Evolutionary conservation across 2,113 vertebrate genomes (phyloP), one percentile per base, ranked within the genome.

Genomic region (Ptilonorhynchus violaceus): DNA sequence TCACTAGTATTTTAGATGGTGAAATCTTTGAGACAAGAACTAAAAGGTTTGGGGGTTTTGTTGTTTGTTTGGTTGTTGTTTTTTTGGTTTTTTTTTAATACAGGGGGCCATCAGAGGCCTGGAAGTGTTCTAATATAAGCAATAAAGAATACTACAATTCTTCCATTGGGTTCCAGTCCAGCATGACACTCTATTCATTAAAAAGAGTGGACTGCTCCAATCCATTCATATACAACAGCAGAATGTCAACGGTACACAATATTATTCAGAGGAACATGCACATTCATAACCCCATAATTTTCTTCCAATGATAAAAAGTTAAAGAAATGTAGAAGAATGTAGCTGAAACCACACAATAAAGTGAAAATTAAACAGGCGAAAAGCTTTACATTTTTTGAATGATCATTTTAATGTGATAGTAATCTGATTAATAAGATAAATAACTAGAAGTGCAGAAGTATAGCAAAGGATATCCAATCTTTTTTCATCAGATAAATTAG

Each of bases 381-480:
- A 77, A 59, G 12, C 5, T 66, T 91, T 58, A 42, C 11, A 47
- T 67, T 78, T 88, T 82, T 39, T 66, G 35, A 72, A 64, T 49
- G 2, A 82, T 60, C 8, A 33, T 78, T 90, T 90, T 33, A 74
- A 84, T 70, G 5, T 49, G 33, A 73, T n/a, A 80, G 21, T 60
- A 8, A 53, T 95, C 58, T 92, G 83, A 94, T 87, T 89, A 94
- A 64, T 74, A 95, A 76, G 24, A 87, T 70, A 95, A 95, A 69
- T 93, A 90, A 28, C 46, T 73, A 52, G 31, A 92, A 69, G 24
- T n/a, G 20, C 11, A 81, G 46, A 91, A 94, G 31, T 70, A 85
- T 28, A 83, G 23, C 12, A 81, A 76, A 53, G 44, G 2, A 64
- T 63, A 64, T 80, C 81, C 1, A 8, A 42, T 62, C 47, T 20